These are phyloP conservation scores for Cotesia glomerata DNA, from an alignment of 1,140 invertebrate species.

Conservation along the genomic window DNA sequence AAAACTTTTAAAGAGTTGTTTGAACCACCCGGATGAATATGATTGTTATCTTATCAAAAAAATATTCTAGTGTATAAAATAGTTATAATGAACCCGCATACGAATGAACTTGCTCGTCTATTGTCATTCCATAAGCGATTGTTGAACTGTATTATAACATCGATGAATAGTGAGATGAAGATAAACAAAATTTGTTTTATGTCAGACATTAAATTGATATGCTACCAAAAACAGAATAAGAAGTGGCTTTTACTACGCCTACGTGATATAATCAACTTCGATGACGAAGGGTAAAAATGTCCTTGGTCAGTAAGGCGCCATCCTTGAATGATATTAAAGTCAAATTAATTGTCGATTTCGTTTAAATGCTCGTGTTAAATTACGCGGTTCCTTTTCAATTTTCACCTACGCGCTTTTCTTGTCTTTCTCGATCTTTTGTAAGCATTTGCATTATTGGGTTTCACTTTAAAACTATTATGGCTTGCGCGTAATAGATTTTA, in stretches of 20 bases:
- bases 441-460: no score
- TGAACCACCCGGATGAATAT: background rate
- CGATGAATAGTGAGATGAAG: background rate
- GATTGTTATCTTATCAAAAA: background rate
- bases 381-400: background rate
- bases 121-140: background rate
- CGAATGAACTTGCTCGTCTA: background rate
- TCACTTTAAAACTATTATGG: no score
- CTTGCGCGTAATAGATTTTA: no score
- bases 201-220: background rate
- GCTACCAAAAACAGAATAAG: background rate
- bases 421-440: background rate
- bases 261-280: background rate
- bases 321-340: conserved; percentile 1
- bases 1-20: background rate
- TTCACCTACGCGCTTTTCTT: background rate
- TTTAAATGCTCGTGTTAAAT: background rate
- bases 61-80: background rate
- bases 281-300: conserved; percentile 5
- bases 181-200: no score
- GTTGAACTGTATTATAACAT: no score
- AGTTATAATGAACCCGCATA: conserved; percentile 2
- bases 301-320: conserved; percentile 3
- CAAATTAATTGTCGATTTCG: background rate
- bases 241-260: background rate